These are phyloP conservation scores for Teleogryllus oceanicus DNA, from an alignment of 2,888 invertebrate genomes.

Conservation along the genomic window DNA sequence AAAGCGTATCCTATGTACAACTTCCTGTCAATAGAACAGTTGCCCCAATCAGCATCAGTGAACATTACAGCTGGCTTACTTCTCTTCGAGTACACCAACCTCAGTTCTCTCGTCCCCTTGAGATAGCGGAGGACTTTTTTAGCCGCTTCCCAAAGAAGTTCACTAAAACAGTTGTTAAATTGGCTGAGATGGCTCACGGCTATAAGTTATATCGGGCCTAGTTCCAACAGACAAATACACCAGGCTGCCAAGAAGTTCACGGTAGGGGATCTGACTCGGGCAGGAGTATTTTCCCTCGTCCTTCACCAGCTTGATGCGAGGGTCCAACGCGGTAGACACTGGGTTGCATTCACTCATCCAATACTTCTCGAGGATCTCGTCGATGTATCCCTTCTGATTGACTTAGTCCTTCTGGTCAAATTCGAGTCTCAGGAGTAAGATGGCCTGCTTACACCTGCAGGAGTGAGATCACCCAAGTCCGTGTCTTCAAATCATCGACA, in stretches of 20 bases:
- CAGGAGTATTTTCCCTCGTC: background rate
- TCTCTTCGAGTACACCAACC: slow-evolving; percentile 38
- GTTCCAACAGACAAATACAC: background rate
- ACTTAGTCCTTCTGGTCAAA: background rate
- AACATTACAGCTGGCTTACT: slow-evolving; percentile 37
- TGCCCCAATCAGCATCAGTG: slow-evolving; percentile 42
- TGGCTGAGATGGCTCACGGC: background rate
- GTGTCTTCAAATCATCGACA: too few species aligned
- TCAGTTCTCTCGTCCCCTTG: slow-evolving; percentile 1
- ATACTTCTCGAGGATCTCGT: background rate
- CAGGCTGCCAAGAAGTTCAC: background rate
- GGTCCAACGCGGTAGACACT: too few species aligned
- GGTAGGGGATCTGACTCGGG: background rate
- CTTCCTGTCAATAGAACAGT: slow-evolving; percentile 31
- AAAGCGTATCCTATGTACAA: slow-evolving; percentile 32
- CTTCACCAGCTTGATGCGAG: background rate
- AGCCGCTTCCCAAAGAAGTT: slow-evolving; percentile 41
- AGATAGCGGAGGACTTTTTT: slow-evolving; percentile 36
- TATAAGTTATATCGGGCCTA: background rate
- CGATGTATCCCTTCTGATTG: background rate
- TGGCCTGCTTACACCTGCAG: too few species aligned
- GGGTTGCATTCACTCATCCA: background rate
- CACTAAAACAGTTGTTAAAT: slow-evolving; percentile 32
- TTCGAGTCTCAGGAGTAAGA: background rate
- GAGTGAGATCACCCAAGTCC: too few species aligned